Percentiles rank a stretch among this genome's conserved stretches.
Conservation (phyloP, 2,113 vertebrate genomes). For the Silurus glanis region DNA sequence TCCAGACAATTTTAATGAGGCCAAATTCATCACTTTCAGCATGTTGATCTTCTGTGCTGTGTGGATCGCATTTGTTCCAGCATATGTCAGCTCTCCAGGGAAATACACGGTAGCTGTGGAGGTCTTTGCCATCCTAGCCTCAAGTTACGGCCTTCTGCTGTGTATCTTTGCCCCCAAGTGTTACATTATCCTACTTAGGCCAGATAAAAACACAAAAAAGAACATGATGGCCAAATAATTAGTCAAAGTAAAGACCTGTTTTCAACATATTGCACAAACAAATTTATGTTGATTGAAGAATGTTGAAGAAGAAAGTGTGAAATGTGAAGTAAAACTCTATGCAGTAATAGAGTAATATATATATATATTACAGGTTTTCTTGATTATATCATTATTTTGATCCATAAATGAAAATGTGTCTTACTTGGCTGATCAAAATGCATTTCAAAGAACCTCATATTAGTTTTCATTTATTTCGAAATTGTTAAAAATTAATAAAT, state of each 20-base stretch:
- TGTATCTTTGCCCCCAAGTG: constrained; percentile 71
- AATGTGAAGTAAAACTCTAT: background rate
- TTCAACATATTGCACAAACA: background rate
- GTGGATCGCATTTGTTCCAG: constrained; percentile 69
- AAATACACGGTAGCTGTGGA: constrained; percentile 72
- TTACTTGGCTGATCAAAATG: background rate
- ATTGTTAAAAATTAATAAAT: background rate
- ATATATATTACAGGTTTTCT: too few relatives aligned
- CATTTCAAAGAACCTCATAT: background rate
- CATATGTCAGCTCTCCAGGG: constrained; percentile 70
- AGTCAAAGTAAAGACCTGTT: background rate
- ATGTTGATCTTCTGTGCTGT: constrained; percentile 75
- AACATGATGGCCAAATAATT: constrained; percentile 59
- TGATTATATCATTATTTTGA: background rate
- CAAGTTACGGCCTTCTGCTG: constrained; percentile 69
- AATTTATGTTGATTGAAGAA: background rate
- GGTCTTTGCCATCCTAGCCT: constrained; percentile 73
- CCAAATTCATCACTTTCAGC: constrained; percentile 69
- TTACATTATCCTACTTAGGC: constrained; percentile 69
- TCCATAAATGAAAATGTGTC: background rate
- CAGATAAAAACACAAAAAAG: constrained; percentile 70
- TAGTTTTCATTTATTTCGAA: background rate
- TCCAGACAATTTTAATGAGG: constrained; percentile 68
- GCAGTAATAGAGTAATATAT: too few relatives aligned
- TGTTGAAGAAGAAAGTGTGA: background rate